phyloP scores from a whole-genome alignment of 1,140 invertebrate genomes.

The Bemisia tabaci region DNA sequence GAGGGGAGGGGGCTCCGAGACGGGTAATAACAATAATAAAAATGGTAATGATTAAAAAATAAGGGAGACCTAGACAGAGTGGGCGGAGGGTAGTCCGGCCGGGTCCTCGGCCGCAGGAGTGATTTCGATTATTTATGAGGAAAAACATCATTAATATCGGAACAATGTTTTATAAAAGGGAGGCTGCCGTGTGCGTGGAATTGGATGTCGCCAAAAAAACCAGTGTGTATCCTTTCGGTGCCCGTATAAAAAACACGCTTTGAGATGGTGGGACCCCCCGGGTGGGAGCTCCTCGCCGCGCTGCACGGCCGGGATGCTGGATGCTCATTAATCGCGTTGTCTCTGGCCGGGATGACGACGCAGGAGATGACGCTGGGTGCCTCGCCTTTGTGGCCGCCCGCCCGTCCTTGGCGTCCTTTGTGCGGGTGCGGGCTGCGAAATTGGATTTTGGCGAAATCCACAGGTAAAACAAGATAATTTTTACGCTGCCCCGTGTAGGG shows the following conservation, averaged over 20 bases:
- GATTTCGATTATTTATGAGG: neutral
- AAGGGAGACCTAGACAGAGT: neutral
- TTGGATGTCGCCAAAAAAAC: neutral
- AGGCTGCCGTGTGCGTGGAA: neutral
- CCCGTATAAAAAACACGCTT: neutral
- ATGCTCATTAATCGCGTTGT: neutral
- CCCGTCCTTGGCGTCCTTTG: neutral
- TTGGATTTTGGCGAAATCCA: neutral
- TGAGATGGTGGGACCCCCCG: neutral
- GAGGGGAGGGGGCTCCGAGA: neutral
- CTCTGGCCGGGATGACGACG: neutral
- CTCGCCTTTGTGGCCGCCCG: neutral
- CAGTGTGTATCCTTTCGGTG: neutral
- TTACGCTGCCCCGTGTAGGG: neutral
- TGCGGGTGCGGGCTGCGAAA: neutral
- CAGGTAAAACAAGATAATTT: neutral
- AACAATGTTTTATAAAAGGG: neutral
- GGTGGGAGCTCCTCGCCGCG: neutral
- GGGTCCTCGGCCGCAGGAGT: neutral
- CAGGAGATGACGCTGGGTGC: neutral
- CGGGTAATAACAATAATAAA: slow-evolving; percentile 1
- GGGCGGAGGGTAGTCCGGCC: neutral
- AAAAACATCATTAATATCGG: neutral
- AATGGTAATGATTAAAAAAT: neutral
- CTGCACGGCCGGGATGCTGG: no score